Base-by-base conservation (phyloP, 2,888 invertebrate genomes). In the Lampropteryx suffumata region DNA sequence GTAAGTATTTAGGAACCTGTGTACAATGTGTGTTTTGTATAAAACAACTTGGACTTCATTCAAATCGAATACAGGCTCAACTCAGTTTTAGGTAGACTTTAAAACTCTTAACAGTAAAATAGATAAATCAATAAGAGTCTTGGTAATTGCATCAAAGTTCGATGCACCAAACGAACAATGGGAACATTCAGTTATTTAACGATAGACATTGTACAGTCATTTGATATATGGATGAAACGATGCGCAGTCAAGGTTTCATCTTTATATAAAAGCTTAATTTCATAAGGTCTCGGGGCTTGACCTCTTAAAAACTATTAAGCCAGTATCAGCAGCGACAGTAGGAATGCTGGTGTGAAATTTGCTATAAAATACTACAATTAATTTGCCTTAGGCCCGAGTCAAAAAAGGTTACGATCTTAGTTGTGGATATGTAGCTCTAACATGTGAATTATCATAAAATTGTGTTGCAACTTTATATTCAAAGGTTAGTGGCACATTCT, bases 201-300 rank as follows among this genome's bases (percentile, higher is more conserved):
- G 4, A 17, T 17, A 17, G 12, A 32, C 8, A 41, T 12, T 35
- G 26, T 42, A 7, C 12, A 35, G 39, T n/a, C n/a, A n/a, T 3
- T 39, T 34, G 28, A 32, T 29, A 40, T 27, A 35, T 24, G 21
- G 12, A 32, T 24, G 11, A 32, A 41, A 43, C 2, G 13, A 35
- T 39, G n/a, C 8, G 7, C 30, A 28, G 24, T 50, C 50, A 40
- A 45, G 45, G 39, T 44, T 33, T 12, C 3, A 57, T 58, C 62
- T 17, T 17, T 17, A 57, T 68, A 73, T 69, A 73, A 74, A 66
- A 59, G 59, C 5, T 17, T 17, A 4, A 17, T 17, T 65, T 64
- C 68, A 72, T 73, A 69, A 51, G 29, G 51, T 55, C 49, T 49
- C 27, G 54, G 39, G 26, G 35, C 35, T 53, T 51, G 57, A 57